Percentiles rank a stretch among this genome's conserved stretches.
phyloP scores from a whole-genome alignment of 2,888 invertebrate species.

The Cecidostiba fungosa region DNA sequence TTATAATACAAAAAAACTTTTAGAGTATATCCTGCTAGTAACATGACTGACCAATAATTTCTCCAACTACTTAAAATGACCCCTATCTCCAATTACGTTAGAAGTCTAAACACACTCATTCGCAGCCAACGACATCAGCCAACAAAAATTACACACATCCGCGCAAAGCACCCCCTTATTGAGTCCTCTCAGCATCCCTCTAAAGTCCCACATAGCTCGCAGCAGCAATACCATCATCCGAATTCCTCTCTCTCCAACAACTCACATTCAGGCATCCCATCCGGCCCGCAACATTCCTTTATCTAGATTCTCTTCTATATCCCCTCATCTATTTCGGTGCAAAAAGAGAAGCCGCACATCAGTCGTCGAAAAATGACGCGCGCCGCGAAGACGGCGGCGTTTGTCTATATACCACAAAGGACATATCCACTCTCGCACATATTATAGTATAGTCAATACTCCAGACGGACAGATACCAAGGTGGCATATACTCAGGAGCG shows the following conservation, averaged over 20 bases:
- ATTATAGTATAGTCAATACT: not conserved
- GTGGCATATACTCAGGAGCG: not conserved
- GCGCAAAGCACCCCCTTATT: conserved; percentile 26
- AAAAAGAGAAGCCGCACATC: conserved; percentile 40
- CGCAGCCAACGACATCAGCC: not conserved
- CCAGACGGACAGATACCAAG: not conserved
- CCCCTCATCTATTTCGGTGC: not conserved
- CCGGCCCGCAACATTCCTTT: not conserved
- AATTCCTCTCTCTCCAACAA: not conserved
- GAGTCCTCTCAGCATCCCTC: not conserved
- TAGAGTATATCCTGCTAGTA: not conserved
- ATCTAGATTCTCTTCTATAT: conserved; percentile 32
- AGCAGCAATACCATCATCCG: not conserved
- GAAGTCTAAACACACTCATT: not conserved
- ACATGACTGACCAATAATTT: not conserved
- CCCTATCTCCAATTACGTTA: not conserved
- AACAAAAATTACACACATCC: not conserved
- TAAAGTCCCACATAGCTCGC: not conserved
- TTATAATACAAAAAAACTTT: too few relatives aligned
- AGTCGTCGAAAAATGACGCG: conserved; percentile 12
- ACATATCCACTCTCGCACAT: not conserved
- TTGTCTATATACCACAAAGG: conserved; percentile 6
- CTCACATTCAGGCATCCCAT: conserved; percentile 4
- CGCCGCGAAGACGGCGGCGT: not conserved
- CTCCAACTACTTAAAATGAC: not conserved